Percentiles rank a stretch among this genome's conserved stretches.
Conservation (phyloP, 2,888 invertebrate species). For the Yponomeuta evonymella region DNA sequence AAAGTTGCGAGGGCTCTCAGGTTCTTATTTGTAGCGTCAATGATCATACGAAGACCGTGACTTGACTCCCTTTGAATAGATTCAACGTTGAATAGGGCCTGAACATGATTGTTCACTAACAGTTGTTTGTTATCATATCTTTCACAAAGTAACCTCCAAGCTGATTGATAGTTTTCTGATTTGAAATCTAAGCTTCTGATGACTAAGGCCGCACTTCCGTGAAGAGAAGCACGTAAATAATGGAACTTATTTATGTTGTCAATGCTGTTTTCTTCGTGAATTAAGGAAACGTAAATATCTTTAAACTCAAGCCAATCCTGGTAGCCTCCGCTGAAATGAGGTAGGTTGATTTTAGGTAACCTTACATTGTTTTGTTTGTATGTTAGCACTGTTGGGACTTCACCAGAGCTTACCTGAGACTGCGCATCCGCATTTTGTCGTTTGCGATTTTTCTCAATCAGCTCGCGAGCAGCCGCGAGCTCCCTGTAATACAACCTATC, state of each 20-base stretch:
- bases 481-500: too few species aligned
- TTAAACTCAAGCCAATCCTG: conserved; percentile 17
- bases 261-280: conserved; percentile 4
- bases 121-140: conserved; percentile 21
- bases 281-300: conserved; percentile 10
- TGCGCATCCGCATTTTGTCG: too few species aligned
- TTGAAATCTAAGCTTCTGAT: conserved; percentile 20
- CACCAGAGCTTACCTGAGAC: too few species aligned
- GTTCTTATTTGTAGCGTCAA: conserved; percentile 26
- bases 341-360: too few species aligned
- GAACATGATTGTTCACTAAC: conserved; percentile 23
- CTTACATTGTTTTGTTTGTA: too few species aligned
- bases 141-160: conserved; percentile 20
- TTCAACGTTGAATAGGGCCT: conserved; percentile 22
- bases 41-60: conserved; percentile 19
- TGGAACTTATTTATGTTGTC: conserved; percentile 3
- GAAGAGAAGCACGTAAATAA: conserved; percentile 12
- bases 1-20: conserved; percentile 19
- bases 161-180: conserved; percentile 19
- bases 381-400: too few species aligned
- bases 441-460: too few species aligned
- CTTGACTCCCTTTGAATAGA: conserved; percentile 18
- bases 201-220: conserved; percentile 18
- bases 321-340: neutral
- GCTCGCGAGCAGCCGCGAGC: too few species aligned